Conservation (phyloP, 1,140 invertebrate species). For the Heliconius eleuchia region DNA sequence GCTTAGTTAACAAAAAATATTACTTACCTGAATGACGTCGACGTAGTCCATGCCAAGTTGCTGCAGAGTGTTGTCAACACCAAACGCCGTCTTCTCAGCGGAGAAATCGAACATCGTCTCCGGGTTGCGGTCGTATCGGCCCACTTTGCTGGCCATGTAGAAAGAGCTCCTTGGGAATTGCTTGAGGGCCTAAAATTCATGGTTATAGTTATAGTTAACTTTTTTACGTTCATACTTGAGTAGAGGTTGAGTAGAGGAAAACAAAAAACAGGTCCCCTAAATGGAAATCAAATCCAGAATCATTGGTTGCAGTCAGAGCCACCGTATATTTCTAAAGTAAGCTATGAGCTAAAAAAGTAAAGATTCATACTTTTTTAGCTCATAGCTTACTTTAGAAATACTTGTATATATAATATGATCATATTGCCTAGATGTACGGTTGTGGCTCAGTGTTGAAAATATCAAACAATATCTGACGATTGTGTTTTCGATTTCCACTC, state of each 20-base stretch:
- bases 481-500: too few species aligned
- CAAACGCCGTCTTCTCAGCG: conserved; percentile 86
- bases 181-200: not conserved
- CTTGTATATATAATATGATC: not conserved
- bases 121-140: conserved; percentile 88
- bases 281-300: too few species aligned
- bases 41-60: conserved; percentile 90
- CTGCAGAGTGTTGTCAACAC: conserved; percentile 90
- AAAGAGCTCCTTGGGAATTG: conserved; percentile 87
- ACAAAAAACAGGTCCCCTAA: too few species aligned
- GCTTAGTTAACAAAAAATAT: too few species aligned
- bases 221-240: too few species aligned
- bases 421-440: not conserved
- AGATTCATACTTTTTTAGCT: too few species aligned
- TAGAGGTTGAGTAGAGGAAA: too few species aligned
- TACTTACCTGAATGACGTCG: conserved; percentile 90
- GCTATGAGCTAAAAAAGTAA: too few species aligned
- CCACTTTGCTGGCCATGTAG: conserved; percentile 96
- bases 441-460: not conserved
- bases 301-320: too few species aligned
- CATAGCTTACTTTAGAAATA: not conserved
- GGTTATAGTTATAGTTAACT: not conserved
- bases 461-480: too few species aligned
- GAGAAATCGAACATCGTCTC: conserved; percentile 94
- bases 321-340: too few species aligned